These are phyloP conservation scores for Callorhinus ursinus DNA, from an alignment of 2,113 vertebrate genomes.

Conservation along the genomic window DNA sequence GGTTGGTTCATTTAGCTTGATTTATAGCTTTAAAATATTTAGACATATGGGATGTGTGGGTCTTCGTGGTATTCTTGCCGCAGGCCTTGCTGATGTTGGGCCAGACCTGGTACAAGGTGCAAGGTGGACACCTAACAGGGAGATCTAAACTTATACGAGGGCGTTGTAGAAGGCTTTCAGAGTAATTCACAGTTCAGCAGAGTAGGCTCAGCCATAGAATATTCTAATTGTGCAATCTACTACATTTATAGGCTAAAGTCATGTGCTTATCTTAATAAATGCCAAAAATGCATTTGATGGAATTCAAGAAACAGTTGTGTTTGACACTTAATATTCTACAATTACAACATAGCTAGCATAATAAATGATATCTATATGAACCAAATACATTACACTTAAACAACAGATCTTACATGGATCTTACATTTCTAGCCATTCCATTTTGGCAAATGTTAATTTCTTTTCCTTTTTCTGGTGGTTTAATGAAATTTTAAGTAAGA, in stretches of 20 bases:
- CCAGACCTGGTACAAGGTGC: not conserved
- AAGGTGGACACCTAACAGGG: not conserved
- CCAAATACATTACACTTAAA: not conserved
- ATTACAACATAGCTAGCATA: not conserved
- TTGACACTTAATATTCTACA: conserved; percentile 7
- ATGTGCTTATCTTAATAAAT: not conserved
- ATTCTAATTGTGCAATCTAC: not conserved
- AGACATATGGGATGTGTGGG: conserved; percentile 8
- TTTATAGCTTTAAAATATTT: conserved; percentile 58
- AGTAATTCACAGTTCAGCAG: not conserved
- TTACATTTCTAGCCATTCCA: not conserved
- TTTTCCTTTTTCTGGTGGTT: not conserved
- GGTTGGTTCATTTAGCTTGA: not conserved
- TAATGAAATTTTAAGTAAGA: not conserved
- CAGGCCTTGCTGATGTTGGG: not conserved
- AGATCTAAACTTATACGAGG: not conserved
- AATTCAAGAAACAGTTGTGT: not conserved
- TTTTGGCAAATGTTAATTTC: not conserved
- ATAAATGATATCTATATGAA: not conserved
- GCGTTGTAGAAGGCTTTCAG: not conserved
- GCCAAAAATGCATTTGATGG: not conserved
- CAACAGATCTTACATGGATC: not conserved
- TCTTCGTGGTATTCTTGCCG: conserved; percentile 28
- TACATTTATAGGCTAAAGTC: not conserved
- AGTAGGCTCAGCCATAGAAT: not conserved